A percentile compares a stretch with the other conserved stretches of the same genome.
These are phyloP conservation scores for Alethe castanea DNA, from an alignment of 2,113 vertebrate species.

Conservation along the genomic window DNA sequence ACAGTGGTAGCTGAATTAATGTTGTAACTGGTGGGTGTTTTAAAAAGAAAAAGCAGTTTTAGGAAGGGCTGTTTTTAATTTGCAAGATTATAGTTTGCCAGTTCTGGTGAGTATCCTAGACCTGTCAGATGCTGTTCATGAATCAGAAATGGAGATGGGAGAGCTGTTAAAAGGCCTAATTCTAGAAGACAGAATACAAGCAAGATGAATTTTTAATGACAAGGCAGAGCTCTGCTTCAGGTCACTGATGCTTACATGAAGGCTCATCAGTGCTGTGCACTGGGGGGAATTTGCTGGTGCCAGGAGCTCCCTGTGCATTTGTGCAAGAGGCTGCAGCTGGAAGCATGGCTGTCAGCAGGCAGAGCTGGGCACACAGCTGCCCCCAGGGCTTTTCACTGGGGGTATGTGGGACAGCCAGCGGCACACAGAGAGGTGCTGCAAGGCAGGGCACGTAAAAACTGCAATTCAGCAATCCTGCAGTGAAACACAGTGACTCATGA, in stretches of 20 bases:
- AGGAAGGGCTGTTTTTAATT: not conserved
- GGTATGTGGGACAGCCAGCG: not conserved
- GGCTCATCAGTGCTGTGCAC: not conserved
- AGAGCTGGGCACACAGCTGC: not conserved
- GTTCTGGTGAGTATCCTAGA: not conserved
- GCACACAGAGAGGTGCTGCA: not conserved
- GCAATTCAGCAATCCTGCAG: accelerated
- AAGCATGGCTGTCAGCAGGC: not conserved
- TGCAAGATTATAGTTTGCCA: not conserved
- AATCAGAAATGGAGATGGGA: not conserved
- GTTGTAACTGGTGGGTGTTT: not conserved
- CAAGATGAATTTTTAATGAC: not conserved
- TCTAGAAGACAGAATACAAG: not conserved
- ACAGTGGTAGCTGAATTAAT: not conserved
- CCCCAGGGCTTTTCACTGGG: not conserved
- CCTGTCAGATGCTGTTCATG: not conserved
- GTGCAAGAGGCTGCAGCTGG: not conserved
- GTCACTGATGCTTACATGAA: not conserved
- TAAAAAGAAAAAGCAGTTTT: not conserved
- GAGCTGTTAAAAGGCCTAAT: not conserved
- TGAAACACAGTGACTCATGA: not conserved
- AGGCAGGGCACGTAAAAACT: accelerated
- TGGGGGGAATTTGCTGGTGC: not conserved
- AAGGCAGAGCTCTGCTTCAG: not conserved
- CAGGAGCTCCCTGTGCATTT: not conserved